These are phyloP conservation scores for Formicarius rufipectus DNA, from an alignment of 2,113 vertebrate species.

Conservation along the genomic window DNA sequence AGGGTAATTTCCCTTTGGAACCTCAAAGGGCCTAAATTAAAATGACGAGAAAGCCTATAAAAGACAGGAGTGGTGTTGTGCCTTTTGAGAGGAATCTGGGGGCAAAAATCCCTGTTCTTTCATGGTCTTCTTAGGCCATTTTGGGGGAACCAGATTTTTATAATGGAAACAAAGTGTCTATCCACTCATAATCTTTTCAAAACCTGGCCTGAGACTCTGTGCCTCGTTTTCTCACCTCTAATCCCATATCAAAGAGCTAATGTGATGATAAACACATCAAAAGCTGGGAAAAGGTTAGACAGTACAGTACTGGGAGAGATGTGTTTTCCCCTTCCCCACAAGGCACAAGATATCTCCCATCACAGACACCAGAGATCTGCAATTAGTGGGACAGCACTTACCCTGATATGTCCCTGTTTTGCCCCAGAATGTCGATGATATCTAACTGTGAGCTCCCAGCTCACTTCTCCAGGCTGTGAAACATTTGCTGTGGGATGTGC, in stretches of 20 bases:
- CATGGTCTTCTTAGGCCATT: neutral
- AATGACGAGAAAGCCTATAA: neutral
- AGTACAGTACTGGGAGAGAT: neutral
- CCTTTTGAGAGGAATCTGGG: neutral
- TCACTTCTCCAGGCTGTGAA: neutral
- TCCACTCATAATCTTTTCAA: neutral
- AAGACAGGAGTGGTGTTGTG: neutral
- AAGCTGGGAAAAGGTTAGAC: neutral
- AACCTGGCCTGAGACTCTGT: neutral
- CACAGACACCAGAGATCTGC: neutral
- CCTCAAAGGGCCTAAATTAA: neutral
- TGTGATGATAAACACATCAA: neutral
- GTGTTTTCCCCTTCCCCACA: neutral
- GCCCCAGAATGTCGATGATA: neutral
- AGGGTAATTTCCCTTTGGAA: neutral
- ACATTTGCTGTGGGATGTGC: neutral
- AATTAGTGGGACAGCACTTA: neutral
- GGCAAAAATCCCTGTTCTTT: neutral
- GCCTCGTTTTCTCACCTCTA: neutral
- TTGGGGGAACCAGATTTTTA: neutral
- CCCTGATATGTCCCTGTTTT: neutral
- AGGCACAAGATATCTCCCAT: neutral
- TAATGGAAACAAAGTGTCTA: neutral
- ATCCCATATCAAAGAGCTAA: neutral
- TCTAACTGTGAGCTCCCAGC: neutral